These are phyloP conservation scores for Mimachlamys varia DNA, from an alignment of 2,888 invertebrate genomes.

Conservation along the genomic window DNA sequence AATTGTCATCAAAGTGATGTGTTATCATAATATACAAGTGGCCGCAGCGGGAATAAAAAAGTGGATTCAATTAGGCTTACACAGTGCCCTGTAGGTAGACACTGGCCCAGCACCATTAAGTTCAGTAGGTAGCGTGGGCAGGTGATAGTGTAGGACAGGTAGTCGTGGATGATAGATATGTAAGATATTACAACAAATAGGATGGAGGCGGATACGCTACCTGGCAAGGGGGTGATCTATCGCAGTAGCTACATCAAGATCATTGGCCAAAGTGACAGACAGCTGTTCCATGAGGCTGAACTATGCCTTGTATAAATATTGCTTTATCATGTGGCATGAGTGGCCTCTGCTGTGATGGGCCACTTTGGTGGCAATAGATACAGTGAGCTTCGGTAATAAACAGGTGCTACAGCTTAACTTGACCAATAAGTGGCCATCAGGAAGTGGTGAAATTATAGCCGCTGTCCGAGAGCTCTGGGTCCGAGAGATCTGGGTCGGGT, in stretches of 20 bases:
- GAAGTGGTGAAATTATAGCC: background rate
- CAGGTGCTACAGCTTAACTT: background rate
- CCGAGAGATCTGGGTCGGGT: background rate
- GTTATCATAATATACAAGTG: too few relatives aligned
- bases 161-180: background rate
- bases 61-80: too few relatives aligned
- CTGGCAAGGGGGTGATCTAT: background rate
- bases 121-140: background rate
- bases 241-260: constrained; percentile 8
- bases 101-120: too few relatives aligned
- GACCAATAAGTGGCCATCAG: background rate
- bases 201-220: constrained; percentile 31
- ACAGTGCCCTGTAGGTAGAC: too few relatives aligned
- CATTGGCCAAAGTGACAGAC: background rate
- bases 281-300: background rate
- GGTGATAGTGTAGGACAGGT: constrained; percentile 18
- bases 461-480: background rate
- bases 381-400: background rate
- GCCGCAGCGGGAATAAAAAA: too few relatives aligned
- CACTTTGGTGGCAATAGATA: background rate
- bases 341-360: background rate
- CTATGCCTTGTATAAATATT: background rate
- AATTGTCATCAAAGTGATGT: too few relatives aligned
- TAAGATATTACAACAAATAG: background rate
- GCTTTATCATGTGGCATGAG: background rate